Evolutionary conservation across 1,140 invertebrate genomes (phyloP).

Genomic region (Hycleus phaleratus): DNA sequence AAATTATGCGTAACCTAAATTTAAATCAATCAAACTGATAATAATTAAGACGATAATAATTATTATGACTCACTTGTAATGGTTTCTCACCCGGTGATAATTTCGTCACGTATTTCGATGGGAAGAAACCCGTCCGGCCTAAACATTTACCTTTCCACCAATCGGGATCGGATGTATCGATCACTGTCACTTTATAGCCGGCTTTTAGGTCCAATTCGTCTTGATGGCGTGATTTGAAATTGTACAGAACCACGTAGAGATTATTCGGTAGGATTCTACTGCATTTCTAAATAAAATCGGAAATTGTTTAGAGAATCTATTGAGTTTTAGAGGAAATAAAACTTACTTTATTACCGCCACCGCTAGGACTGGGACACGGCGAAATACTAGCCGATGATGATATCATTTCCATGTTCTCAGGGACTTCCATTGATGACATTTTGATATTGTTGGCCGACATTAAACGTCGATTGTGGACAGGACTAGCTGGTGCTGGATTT

Average conservation of each 20-base stretch:
- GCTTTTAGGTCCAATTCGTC: constrained; percentile 93
- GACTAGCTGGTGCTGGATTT: constrained; percentile 76
- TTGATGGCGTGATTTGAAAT: constrained; percentile 86
- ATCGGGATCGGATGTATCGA: constrained; percentile 87
- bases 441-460: constrained; percentile 72
- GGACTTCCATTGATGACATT: constrained; percentile 86
- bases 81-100: constrained; percentile 82
- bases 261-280: constrained; percentile 82
- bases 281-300: constrained; percentile 56
- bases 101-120: constrained; percentile 88
- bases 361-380: constrained; percentile 80
- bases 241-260: constrained; percentile 90
- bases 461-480: constrained; percentile 68
- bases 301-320: constrained; percentile 1
- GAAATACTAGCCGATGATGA: constrained; percentile 85
- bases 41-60: neutral
- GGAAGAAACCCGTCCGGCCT: constrained; percentile 86
- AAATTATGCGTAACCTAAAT: constrained; percentile 56
- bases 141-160: constrained; percentile 97
- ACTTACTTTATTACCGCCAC: constrained; percentile 42
- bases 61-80: constrained; percentile 65
- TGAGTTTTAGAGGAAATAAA: neutral
- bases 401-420: constrained; percentile 86
- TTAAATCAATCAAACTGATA: constrained; percentile 45
- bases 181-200: constrained; percentile 90